Evolutionary conservation across 2,113 vertebrate species (phyloP).

Genomic region (Sinocyclocheilus anophthalmus): DNA sequence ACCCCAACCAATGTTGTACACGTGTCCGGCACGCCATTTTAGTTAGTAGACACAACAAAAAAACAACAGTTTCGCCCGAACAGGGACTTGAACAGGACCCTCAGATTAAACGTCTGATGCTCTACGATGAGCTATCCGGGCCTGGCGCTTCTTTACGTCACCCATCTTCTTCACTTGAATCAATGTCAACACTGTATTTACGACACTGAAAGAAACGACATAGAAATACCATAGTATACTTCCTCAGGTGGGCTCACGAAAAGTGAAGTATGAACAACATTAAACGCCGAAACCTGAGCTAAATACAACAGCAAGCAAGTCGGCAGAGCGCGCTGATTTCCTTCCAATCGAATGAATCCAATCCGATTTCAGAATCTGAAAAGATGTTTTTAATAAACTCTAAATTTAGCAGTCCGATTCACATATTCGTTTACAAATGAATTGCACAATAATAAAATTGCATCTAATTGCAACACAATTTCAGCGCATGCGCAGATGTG

Average conservation of each 20-base stretch:
- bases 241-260: not conserved
- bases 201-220: not conserved
- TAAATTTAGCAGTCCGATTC: not conserved
- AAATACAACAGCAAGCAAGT: not conserved
- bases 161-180: too few species aligned
- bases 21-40: not conserved
- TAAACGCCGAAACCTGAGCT: not conserved
- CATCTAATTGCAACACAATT: not conserved
- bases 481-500: not conserved
- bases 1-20: too few species aligned
- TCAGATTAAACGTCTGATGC: constrained; percentile 98
- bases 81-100: constrained; percentile 97
- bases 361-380: not conserved
- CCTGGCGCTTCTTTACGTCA: too few species aligned
- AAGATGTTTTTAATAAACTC: not conserved
- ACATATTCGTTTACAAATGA: not conserved
- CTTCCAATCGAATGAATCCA: not conserved
- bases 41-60: not conserved
- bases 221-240: not conserved
- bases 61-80: constrained; percentile 75
- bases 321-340: not conserved
- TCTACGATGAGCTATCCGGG: constrained; percentile 88
- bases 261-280: not conserved
- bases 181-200: not conserved
- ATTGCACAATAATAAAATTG: not conserved